These are phyloP conservation scores for Trematomus bernacchii DNA, from an alignment of 2,797 vertebrate species.

Conservation along the genomic window DNA sequence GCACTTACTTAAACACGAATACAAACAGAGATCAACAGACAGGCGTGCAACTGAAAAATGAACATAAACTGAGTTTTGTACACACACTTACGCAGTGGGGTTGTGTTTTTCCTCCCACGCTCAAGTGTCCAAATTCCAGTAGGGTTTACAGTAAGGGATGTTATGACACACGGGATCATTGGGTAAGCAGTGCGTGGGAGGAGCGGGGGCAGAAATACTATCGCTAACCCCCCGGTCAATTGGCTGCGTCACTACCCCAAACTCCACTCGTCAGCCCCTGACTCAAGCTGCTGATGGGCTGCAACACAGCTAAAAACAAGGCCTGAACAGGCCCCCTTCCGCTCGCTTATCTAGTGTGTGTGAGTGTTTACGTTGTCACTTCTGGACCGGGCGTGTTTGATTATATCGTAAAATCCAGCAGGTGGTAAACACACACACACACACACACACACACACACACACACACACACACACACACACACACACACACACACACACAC, in stretches of 20 bases:
- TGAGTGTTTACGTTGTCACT: slow-evolving; percentile 63
- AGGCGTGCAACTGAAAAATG: slow-evolving; percentile 13
- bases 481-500: slow-evolving; percentile 45
- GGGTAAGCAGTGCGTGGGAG: slow-evolving; percentile 48
- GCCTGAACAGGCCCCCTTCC: slow-evolving; percentile 53
- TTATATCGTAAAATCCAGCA: slow-evolving; percentile 63
- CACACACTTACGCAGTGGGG: slow-evolving; percentile 14
- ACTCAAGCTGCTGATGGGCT: slow-evolving; percentile 51
- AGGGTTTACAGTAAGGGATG: slow-evolving; percentile 78
- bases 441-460: slow-evolving; percentile 57
- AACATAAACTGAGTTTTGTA: not conserved
- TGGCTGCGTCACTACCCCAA: not conserved
- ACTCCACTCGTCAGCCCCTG: slow-evolving; percentile 24
- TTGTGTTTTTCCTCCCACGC: slow-evolving; percentile 62
- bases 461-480: slow-evolving; percentile 52
- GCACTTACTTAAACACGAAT: slow-evolving; percentile 5
- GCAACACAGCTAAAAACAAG: slow-evolving; percentile 49
- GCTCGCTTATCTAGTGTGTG: slow-evolving; percentile 59
- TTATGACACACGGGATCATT: slow-evolving; percentile 71
- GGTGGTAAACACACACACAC: slow-evolving; percentile 64
- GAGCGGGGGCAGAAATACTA: slow-evolving; percentile 25
- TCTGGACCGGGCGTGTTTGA: slow-evolving; percentile 48
- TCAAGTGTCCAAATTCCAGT: slow-evolving; percentile 59
- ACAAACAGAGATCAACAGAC: slow-evolving; percentile 25
- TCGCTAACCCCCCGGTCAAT: slow-evolving; percentile 22